These are phyloP conservation scores for Drosophila barbarae DNA, from an alignment of 2,888 invertebrate genomes.

Conservation along the genomic window DNA sequence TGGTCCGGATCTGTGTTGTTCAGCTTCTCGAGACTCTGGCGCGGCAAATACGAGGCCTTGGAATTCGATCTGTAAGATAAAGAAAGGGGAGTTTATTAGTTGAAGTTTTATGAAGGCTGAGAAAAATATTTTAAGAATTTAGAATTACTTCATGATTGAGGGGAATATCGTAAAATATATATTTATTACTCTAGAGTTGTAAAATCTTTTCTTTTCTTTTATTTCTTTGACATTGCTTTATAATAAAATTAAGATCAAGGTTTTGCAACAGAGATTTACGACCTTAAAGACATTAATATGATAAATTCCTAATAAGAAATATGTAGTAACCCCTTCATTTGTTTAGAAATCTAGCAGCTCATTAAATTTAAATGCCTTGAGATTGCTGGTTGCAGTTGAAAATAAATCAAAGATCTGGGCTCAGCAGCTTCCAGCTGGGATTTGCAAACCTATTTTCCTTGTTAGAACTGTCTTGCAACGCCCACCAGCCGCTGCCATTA, in stretches of 20 bases:
- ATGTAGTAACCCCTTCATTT: background rate
- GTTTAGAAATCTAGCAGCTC: background rate
- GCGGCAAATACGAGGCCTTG: conserved; percentile 87
- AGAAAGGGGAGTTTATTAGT: conserved; percentile 5
- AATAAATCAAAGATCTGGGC: background rate
- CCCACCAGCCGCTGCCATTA: background rate
- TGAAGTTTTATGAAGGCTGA: background rate
- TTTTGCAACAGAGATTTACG: background rate
- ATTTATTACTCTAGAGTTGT: background rate
- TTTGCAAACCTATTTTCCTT: conserved; percentile 1
- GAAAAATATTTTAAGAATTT: too few species aligned
- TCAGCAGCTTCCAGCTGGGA: background rate
- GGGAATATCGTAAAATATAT: too few species aligned
- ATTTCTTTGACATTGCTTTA: too few species aligned
- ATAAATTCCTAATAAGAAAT: background rate
- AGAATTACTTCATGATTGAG: background rate
- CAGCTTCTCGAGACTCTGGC: conserved; percentile 85
- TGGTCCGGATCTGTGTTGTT: conserved; percentile 84
- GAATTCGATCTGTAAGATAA: conserved; percentile 85
- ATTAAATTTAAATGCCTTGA: background rate
- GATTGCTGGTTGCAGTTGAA: conserved; percentile 1
- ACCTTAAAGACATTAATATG: background rate
- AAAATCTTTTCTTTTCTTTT: too few species aligned
- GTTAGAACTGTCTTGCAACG: background rate
- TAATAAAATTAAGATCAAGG: background rate